Conservation (phyloP, 2,888 invertebrate species). For the Griposia aprilina region DNA sequence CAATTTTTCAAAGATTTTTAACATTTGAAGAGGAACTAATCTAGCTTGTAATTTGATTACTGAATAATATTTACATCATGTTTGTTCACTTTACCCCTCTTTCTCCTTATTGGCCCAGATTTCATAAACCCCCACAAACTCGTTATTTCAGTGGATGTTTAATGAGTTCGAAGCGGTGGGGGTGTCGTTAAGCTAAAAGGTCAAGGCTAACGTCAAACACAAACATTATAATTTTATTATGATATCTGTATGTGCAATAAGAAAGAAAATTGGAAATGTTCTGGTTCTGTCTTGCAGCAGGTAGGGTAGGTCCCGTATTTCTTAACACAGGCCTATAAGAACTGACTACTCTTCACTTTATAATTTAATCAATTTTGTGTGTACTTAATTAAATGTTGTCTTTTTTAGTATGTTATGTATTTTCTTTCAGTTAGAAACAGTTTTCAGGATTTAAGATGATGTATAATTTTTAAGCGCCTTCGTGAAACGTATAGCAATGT, state of each 20-base stretch:
- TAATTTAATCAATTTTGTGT: neutral
- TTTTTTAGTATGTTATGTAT: neutral
- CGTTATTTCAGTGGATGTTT: constrained; percentile 44
- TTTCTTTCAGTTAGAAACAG: neutral
- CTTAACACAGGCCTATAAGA: neutral
- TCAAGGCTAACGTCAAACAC: constrained; percentile 36
- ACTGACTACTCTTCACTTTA: neutral
- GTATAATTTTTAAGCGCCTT: constrained; percentile 11
- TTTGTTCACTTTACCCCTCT: constrained; percentile 14
- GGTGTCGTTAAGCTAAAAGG: constrained; percentile 40
- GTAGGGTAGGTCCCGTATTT: neutral
- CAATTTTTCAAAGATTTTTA: constrained; percentile 19
- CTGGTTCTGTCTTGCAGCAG: neutral
- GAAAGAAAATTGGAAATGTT: neutral
- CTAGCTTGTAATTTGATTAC: constrained; percentile 30
- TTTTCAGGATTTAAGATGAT: too few relatives aligned
- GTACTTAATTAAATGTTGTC: too few relatives aligned
- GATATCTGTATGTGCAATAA: neutral
- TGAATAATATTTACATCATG: constrained; percentile 32
- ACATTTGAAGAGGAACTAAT: constrained; percentile 18
- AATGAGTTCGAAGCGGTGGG: constrained; percentile 36
- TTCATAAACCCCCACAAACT: constrained; percentile 27
- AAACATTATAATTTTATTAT: constrained; percentile 17
- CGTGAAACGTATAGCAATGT: neutral
- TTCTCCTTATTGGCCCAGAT: constrained; percentile 40